Base-by-base conservation (phyloP, 2,888 invertebrate genomes). In the Syrphus vitripennis region DNA sequence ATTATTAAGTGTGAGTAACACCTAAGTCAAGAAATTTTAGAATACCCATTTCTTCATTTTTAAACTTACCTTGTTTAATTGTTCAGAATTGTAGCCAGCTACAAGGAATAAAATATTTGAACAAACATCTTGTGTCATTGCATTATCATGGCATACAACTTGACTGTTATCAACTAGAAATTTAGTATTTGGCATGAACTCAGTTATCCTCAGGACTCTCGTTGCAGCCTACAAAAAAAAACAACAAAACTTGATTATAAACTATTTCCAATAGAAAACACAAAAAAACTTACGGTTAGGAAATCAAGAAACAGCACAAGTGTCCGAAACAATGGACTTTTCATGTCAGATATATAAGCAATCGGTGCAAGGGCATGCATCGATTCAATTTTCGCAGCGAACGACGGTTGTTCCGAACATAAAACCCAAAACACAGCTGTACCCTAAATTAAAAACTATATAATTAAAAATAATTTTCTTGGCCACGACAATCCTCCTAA, bases 101-200 rank as follows among this genome's bases (percentile, higher is more conserved):
- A 95, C 92, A 65, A 95, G 90, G 90, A 95, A 95, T 40, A 95
- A 91, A 40, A 94, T 90, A 88, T 94, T 93, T 69, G 94, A 92
- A 89, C 95, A 96, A 21, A 95, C 89, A 55, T 92, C 90, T 89
- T 94, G 93, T 10, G 93, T 93, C 84, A 93, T 92, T 40, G 93
- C 92, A 81, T 92, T 92, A 89, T 94, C 93, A 69, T 92, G 92
- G 89, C 94, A 94, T 10, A 94, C 90, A 31, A 91, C 90, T 88
- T 92, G 91, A 72, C 91, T 92, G 89, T 91, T 92, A 88, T 91
- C 90, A 70, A 91, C 91, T 57, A 91, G 89, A 88, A 92, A 91
- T 89, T 92, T 91, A 24, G 91, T 91, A 83, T 91, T 92, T 71
- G 92, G 92, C 91, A 91, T 91, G 83, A 92, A 92, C 88, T 92